Evolutionary conservation across 1,140 invertebrate genomes (phyloP), one percentile per base, ranked within the genome.

Genomic region (Papilio polytes): DNA sequence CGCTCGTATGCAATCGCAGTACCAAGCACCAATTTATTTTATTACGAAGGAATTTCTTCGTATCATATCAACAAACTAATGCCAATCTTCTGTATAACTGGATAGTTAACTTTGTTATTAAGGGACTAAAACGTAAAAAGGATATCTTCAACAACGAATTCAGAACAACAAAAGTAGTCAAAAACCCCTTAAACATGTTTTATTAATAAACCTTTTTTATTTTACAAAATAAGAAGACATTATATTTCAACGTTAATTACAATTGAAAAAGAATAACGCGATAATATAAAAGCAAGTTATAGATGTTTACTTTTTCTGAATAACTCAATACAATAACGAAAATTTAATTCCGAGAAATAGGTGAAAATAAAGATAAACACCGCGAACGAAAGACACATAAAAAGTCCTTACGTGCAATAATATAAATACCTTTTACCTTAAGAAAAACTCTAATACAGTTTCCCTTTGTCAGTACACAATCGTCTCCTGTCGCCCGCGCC

Each of bases 391-490:
- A 26, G 51, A 41, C 15, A 59, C 22, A 78, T 78, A 78, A 78
- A 59, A 78, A 31, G 53, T 41, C 46, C 51, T 56, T 53, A 85
- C 81, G 82, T 80, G 80, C 80, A 85, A 85, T 85, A 86, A 86
- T 85, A 88, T 81, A 86, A 86, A 85, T 83, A 84, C 80, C 84
- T 86, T 88, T 87, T 88, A 83, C 81, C 82, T 85, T 82, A 85
- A 86, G 81, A 84, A 84, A 87, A 85, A 83, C 76, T 85, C 82
- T 85, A 87, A 85, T 87, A 86, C 83, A 83, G 83, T 85, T 85
- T 85, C 74, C 84, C 84, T 86, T 88, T 89, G 86, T 89, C 86
- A 83, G 85, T 85, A 86, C 80, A 87, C 83, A 88, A 87, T 86
- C 85, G 83, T 83, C 84, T 84, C 53, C 81, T 80, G 80, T 80